A percentile compares a stretch with the other conserved stretches of the same genome.
Evolutionary conservation across 2,113 vertebrate species (phyloP).

Genomic region (Cyanocitta stelleri): DNA sequence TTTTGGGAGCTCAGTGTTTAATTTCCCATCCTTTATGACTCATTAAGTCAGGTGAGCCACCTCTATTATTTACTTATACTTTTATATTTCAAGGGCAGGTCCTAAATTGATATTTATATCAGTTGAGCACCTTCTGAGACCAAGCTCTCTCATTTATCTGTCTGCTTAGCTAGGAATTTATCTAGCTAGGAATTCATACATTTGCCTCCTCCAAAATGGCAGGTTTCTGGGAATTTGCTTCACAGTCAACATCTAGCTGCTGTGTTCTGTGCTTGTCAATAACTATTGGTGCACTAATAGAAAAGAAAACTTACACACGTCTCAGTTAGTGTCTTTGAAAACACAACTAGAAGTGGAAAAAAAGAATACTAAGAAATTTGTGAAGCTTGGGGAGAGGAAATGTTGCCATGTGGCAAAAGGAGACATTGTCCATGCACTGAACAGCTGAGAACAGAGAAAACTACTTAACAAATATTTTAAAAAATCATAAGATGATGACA

Average conservation of each 20-base stretch:
- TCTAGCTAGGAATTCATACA: background rate
- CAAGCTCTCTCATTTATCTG: slow-evolving; percentile 4
- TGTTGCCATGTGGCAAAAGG: background rate
- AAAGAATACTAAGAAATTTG: background rate
- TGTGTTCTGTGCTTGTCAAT: background rate
- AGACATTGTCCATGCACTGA: background rate
- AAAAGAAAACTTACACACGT: background rate
- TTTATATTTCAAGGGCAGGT: background rate
- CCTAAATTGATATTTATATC: slow-evolving; percentile 6
- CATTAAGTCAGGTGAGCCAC: slow-evolving; percentile 21
- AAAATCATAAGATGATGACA: background rate
- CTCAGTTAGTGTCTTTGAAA: background rate
- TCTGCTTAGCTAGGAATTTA: slow-evolving; percentile 10
- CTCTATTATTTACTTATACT: slow-evolving; percentile 10
- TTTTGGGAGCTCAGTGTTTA: background rate
- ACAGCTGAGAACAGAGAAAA: background rate
- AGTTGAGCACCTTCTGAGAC: background rate
- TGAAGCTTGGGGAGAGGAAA: background rate
- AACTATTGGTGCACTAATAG: background rate
- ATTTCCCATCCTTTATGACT: slow-evolving; percentile 31
- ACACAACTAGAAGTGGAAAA: background rate
- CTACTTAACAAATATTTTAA: background rate
- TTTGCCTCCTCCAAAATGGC: background rate
- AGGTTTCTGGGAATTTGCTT: background rate
- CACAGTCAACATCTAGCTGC: background rate